Conservation (phyloP, 2,797 vertebrate species). For the Microctenopoma stevenorrisi region DNA sequence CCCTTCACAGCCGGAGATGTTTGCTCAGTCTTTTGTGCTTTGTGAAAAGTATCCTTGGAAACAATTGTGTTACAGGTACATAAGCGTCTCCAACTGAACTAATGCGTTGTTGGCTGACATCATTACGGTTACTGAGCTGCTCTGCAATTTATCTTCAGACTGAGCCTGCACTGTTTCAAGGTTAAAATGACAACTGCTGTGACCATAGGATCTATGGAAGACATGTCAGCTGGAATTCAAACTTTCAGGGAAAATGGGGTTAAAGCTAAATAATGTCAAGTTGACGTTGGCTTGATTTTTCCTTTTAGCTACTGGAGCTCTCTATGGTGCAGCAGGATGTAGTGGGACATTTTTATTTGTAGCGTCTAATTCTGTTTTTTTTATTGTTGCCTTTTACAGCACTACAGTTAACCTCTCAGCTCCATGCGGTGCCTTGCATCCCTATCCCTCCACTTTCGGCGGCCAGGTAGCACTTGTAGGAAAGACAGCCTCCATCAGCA, state of each 20-base stretch:
- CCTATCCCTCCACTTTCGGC: constrained; percentile 44
- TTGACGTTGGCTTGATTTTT: constrained; percentile 45
- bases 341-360: constrained; percentile 62
- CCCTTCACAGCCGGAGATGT: constrained; percentile 39
- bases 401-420: constrained; percentile 64
- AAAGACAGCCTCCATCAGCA: constrained; percentile 78
- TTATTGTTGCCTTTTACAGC: constrained; percentile 41
- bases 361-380: constrained; percentile 48
- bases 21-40: constrained; percentile 50
- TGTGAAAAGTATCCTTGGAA: constrained; percentile 75
- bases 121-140: constrained; percentile 42
- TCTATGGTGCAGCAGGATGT: constrained; percentile 42
- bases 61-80: constrained; percentile 61
- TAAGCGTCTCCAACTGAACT: constrained; percentile 53
- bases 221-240: constrained; percentile 49
- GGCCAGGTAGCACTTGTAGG: constrained; percentile 76
- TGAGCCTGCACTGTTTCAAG: constrained; percentile 61
- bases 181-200: constrained; percentile 59
- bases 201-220: constrained; percentile 42
- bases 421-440: constrained; percentile 23
- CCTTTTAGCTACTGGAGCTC: constrained; percentile 47
- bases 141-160: constrained; percentile 31
- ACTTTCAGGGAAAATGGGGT: constrained; percentile 45
- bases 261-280: constrained; percentile 57
- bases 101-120: constrained; percentile 47